Percentiles rank a stretch among this genome's conserved stretches.
Conservation (phyloP, 2,888 invertebrate species). For the Lithophane leautieri region DNA sequence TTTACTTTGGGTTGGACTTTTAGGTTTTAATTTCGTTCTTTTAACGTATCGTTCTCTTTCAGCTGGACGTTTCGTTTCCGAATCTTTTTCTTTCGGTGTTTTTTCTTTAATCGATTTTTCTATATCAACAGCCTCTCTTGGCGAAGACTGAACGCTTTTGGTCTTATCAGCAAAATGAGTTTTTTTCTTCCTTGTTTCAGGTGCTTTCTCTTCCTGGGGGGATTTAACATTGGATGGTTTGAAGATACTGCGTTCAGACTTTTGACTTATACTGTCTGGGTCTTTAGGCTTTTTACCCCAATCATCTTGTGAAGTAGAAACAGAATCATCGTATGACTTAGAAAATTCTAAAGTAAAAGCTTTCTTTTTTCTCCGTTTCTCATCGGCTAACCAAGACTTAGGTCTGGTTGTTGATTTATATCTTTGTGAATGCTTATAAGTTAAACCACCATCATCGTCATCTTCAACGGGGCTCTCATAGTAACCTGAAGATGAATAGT, state of each 20-base stretch:
- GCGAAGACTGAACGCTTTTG: slow-evolving; percentile 85
- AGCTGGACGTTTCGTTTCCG: slow-evolving; percentile 81
- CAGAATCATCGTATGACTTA: slow-evolving; percentile 90
- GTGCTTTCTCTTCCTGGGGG: slow-evolving; percentile 82
- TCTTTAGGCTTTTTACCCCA: slow-evolving; percentile 84
- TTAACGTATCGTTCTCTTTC: slow-evolving; percentile 88
- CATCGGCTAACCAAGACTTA: slow-evolving; percentile 92
- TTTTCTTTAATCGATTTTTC: slow-evolving; percentile 86
- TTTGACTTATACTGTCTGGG: slow-evolving; percentile 76
- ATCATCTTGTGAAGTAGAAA: slow-evolving; percentile 88
- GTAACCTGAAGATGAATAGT: slow-evolving; percentile 94
- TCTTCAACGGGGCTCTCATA: slow-evolving; percentile 94
- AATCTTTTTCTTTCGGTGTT: slow-evolving; percentile 81
- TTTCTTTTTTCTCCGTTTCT: slow-evolving; percentile 93
- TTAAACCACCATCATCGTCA: slow-evolving; percentile 90
- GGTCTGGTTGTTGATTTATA: slow-evolving; percentile 85
- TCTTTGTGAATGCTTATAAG: slow-evolving; percentile 89
- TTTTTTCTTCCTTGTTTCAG: slow-evolving; percentile 85
- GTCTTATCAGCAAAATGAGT: slow-evolving; percentile 87
- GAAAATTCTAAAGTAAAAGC: slow-evolving; percentile 94
- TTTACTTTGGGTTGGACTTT: slow-evolving; percentile 88
- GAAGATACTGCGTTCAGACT: slow-evolving; percentile 78
- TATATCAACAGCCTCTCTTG: slow-evolving; percentile 82
- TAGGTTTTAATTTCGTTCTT: slow-evolving; percentile 87
- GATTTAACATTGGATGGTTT: slow-evolving; percentile 80